These are phyloP conservation scores for Leucoraja ocellata DNA, from an alignment of 2,797 vertebrate genomes.

Conservation along the genomic window DNA sequence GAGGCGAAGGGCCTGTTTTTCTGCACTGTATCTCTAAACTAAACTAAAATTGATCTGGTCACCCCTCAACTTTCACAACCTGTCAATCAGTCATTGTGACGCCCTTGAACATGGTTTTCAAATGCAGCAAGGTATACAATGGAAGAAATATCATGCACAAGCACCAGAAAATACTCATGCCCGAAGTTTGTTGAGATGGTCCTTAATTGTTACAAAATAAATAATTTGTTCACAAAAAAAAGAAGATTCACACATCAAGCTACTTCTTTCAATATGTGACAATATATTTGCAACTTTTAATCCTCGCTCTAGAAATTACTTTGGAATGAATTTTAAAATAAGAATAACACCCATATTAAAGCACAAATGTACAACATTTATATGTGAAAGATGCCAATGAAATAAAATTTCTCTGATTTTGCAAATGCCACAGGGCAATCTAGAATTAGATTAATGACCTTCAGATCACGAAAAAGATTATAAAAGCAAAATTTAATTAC, in stretches of 20 bases:
- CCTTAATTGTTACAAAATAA: background rate
- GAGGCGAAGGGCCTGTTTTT: too few relatives aligned
- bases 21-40: too few relatives aligned
- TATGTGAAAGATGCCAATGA: background rate
- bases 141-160: background rate
- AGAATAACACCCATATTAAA: background rate
- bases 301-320: background rate
- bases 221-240: background rate
- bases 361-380: background rate
- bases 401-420: background rate
- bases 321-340: constrained; percentile 8
- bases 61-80: background rate
- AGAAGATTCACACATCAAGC: too few relatives aligned
- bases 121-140: background rate
- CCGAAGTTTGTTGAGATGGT: background rate
- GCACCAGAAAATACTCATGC: background rate
- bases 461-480: background rate
- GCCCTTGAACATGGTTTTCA: background rate
- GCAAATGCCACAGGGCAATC: background rate
- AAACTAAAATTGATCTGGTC: background rate
- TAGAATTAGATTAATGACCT: background rate
- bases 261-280: too few relatives aligned
- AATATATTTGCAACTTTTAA: background rate
- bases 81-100: background rate
- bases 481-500: background rate